A percentile compares a stretch with the other conserved stretches of the same genome.
phyloP scores from a whole-genome alignment of 2,113 vertebrate genomes.

The Ceyx cyanopectus region DNA sequence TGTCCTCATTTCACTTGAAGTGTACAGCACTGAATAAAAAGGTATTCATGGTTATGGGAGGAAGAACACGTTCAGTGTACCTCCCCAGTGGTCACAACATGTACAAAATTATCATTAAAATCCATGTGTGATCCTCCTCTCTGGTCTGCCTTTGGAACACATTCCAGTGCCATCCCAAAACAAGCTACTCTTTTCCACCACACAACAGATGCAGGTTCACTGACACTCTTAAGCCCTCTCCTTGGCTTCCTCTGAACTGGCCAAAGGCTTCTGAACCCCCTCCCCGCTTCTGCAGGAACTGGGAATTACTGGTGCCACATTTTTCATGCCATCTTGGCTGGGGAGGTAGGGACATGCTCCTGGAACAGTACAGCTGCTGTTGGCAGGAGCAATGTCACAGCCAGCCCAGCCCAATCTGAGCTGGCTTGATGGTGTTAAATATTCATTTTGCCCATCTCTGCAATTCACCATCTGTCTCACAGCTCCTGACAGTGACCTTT shows the following conservation, averaged over 20 bases:
- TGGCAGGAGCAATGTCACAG: neutral
- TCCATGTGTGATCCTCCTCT: neutral
- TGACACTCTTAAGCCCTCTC: neutral
- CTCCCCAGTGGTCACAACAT: neutral
- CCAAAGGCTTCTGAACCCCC: neutral
- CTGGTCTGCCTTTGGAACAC: neutral
- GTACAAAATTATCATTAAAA: neutral
- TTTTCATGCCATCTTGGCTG: neutral
- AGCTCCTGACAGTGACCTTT: neutral
- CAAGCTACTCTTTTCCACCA: neutral
- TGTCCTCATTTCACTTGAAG: neutral
- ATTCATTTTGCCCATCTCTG: slow-evolving; percentile 11
- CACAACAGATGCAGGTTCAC: neutral
- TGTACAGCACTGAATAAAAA: neutral
- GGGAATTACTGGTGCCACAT: neutral
- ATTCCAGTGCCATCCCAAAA: neutral
- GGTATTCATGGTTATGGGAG: rapidly evolving
- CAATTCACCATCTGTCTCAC: slow-evolving; percentile 16
- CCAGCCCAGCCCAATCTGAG: slow-evolving; percentile 10
- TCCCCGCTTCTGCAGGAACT: neutral
- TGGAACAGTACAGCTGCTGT: neutral
- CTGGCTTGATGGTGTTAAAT: slow-evolving; percentile 4
- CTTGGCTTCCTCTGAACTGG: neutral
- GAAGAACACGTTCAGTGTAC: neutral
- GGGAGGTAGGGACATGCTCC: neutral